A percentile compares a stretch with the other conserved stretches of the same genome.
Conservation (phyloP, 2,888 invertebrate genomes). For the Oscheius sp. region DNA sequence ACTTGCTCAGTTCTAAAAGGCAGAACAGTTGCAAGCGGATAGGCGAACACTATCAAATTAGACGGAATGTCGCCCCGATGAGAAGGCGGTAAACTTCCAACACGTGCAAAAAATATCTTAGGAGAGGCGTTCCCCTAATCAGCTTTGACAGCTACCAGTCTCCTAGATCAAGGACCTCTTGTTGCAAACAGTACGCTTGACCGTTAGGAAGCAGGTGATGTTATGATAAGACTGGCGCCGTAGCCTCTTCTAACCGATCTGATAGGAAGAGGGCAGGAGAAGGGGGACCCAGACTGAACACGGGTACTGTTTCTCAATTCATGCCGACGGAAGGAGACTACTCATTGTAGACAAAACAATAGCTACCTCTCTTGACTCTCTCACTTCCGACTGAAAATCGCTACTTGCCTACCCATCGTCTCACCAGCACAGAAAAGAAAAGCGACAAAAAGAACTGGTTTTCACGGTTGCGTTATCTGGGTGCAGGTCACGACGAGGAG, state of each 20-base stretch:
- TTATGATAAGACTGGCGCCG: slow-evolving; percentile 34
- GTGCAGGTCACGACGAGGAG: slow-evolving; percentile 18
- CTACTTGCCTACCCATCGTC: no score
- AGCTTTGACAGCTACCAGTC: slow-evolving; percentile 12
- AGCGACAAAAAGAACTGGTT: slow-evolving; percentile 23
- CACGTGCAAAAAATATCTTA: slow-evolving; percentile 7
- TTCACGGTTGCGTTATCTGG: slow-evolving; percentile 14
- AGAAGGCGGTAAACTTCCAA: background rate
- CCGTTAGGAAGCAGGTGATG: slow-evolving; percentile 7
- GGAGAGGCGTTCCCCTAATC: slow-evolving; percentile 14
- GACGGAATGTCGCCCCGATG: slow-evolving; percentile 6
- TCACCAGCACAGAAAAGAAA: no score
- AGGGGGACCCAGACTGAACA: background rate
- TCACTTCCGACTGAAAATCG: no score
- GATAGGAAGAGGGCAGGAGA: background rate
- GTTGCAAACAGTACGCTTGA: background rate
- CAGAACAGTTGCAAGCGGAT: background rate
- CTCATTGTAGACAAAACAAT: slow-evolving; percentile 10
- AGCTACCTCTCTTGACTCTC: background rate
- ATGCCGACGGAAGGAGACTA: slow-evolving; percentile 9
- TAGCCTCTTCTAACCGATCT: background rate
- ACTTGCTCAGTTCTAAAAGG: background rate
- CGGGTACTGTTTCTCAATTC: background rate
- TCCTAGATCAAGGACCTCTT: no score
- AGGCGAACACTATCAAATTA: slow-evolving; percentile 29